Percentiles rank a stretch among this genome's conserved stretches.
Conservation (phyloP, 2,797 vertebrate genomes). For the Jordanella pulchra region DNA sequence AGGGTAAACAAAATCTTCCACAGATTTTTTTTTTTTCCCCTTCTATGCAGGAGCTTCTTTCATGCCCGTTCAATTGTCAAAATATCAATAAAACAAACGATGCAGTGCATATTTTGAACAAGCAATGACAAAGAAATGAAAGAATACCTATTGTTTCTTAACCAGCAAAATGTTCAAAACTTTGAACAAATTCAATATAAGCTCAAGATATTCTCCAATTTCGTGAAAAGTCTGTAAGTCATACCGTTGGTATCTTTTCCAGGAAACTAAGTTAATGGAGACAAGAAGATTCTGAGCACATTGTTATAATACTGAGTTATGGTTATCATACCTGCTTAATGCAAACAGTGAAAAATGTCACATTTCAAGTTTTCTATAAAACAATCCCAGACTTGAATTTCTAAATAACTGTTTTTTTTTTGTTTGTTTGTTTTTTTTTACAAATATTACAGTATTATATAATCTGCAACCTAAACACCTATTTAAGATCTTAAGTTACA, state of each 20-base stretch:
- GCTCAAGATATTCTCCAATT: not conserved
- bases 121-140: not conserved
- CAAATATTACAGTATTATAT: not conserved
- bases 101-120: not conserved
- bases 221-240: not conserved
- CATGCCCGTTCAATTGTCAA: slow-evolving; percentile 8
- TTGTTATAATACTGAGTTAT: not conserved
- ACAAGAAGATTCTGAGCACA: slow-evolving; percentile 10
- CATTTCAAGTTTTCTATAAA: not conserved
- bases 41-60: slow-evolving; percentile 26
- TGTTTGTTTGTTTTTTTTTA: not conserved
- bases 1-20: slow-evolving; percentile 55
- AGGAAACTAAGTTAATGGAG: slow-evolving; percentile 1
- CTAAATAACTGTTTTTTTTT: not conserved
- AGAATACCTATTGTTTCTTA: not conserved
- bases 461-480: not conserved
- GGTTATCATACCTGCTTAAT: not conserved
- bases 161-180: not conserved
- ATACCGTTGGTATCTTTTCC: not conserved
- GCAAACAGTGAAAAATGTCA: not conserved
- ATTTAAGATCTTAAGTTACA: not conserved
- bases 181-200: not conserved
- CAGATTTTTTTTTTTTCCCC: slow-evolving; percentile 35
- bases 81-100: slow-evolving; percentile 44
- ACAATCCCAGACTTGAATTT: not conserved